phyloP scores from a whole-genome alignment of 1,140 invertebrate genomes.

The Lepidurus apus region DNA sequence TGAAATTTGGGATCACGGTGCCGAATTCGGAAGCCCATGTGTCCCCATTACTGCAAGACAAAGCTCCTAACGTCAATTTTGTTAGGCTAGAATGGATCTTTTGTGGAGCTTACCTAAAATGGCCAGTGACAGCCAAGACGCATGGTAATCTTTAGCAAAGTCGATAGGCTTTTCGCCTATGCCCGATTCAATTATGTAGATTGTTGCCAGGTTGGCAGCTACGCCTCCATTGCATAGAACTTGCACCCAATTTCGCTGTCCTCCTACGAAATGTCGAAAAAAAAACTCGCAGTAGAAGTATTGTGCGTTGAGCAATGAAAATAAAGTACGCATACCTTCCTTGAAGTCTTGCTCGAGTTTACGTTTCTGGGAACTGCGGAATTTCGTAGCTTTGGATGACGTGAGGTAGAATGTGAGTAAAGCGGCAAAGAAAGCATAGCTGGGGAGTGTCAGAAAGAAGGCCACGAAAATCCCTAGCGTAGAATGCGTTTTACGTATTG shows the following conservation, averaged over 20 bases:
- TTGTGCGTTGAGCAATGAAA: slow-evolving; percentile 25
- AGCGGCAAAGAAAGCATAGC: slow-evolving; percentile 66
- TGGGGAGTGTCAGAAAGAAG: slow-evolving; percentile 72
- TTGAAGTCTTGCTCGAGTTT: slow-evolving; percentile 73
- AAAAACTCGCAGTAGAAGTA: slow-evolving; percentile 30
- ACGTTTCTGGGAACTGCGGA: slow-evolving; percentile 59
- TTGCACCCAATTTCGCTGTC: slow-evolving; percentile 84
- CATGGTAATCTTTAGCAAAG: slow-evolving; percentile 66
- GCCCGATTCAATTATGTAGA: slow-evolving; percentile 75
- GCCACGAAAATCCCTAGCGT: slow-evolving; percentile 62
- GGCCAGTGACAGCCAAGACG: slow-evolving; percentile 73
- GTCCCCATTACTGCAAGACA: slow-evolving; percentile 80
- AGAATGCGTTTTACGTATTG: slow-evolving; percentile 29
- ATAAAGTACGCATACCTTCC: slow-evolving; percentile 54
- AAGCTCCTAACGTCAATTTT: slow-evolving; percentile 51
- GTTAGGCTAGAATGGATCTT: not conserved
- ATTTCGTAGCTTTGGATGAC: slow-evolving; percentile 77
- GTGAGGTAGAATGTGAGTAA: slow-evolving; percentile 73
- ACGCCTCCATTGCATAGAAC: slow-evolving; percentile 85
- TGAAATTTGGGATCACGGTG: slow-evolving; percentile 59
- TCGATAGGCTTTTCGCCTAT: slow-evolving; percentile 71
- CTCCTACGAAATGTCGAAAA: slow-evolving; percentile 56
- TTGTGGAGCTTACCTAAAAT: slow-evolving; percentile 57
- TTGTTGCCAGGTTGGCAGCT: slow-evolving; percentile 66
- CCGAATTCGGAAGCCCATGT: slow-evolving; percentile 89